Percentiles rank a stretch among this genome's conserved stretches.
Evolutionary conservation across 2,113 vertebrate species (phyloP).

Genomic region (Chelonoidis abingdonii): DNA sequence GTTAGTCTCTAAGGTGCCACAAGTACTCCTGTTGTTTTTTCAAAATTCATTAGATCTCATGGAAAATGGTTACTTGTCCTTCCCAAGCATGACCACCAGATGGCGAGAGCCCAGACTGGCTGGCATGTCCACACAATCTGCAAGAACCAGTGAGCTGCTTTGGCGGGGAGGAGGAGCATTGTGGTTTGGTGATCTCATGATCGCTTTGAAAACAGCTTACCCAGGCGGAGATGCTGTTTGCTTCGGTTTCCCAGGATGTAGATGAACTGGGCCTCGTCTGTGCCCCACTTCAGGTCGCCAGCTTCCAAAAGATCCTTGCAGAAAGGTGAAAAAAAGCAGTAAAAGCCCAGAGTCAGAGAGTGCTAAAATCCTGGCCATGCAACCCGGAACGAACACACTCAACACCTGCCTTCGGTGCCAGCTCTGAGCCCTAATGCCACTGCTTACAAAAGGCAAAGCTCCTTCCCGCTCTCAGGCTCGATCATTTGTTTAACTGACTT

Average conservation of each 20-base stretch:
- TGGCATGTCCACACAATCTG: background rate
- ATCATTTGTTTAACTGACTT: background rate
- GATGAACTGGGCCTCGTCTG: constrained; percentile 95
- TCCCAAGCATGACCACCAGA: background rate
- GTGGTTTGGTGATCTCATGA: background rate
- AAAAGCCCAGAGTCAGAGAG: background rate
- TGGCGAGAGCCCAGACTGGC: background rate
- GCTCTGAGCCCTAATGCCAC: no score
- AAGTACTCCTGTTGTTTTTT: no score
- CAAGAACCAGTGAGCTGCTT: background rate
- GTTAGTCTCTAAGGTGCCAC: no score
- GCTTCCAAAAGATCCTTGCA: constrained; percentile 90
- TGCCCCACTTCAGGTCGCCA: constrained; percentile 95
- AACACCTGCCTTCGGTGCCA: fast-evolving
- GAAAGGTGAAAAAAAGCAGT: background rate
- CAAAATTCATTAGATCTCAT: background rate
- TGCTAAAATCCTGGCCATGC: background rate
- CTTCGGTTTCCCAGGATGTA: constrained; percentile 95
- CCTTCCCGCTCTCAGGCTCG: background rate
- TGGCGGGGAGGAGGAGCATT: background rate
- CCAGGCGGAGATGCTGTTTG: constrained; percentile 90
- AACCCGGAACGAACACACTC: fast-evolving
- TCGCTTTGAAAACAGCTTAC: constrained; percentile 73
- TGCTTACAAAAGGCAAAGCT: no score
- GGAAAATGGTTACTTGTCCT: background rate